These are phyloP conservation scores for Sebastes itinus DNA, from an alignment of 2,797 vertebrate species.

Conservation along the genomic window DNA sequence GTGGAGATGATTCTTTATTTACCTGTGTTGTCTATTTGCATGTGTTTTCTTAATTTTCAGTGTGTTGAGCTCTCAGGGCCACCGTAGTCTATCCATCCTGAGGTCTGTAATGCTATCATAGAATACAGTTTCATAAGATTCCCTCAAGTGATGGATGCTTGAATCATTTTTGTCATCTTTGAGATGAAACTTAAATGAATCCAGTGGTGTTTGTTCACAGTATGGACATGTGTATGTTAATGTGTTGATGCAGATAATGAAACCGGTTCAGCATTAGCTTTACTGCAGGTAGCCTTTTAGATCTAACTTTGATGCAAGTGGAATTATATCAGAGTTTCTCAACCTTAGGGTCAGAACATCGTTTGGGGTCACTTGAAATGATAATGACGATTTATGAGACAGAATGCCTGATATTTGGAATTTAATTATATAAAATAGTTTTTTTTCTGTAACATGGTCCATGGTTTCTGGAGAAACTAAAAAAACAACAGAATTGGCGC, in stretches of 20 bases:
- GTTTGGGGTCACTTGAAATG: no score
- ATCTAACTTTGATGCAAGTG: background rate
- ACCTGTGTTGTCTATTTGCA: background rate
- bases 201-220: constrained; percentile 13
- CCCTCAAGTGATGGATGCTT: background rate
- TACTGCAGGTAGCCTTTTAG: background rate
- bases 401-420: background rate
- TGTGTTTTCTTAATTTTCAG: background rate
- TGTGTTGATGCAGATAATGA: background rate
- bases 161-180: background rate
- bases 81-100: background rate
- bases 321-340: background rate
- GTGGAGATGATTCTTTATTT: background rate
- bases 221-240: constrained; percentile 39
- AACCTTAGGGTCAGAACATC: background rate
- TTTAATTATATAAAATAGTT: background rate
- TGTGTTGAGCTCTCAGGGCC: background rate
- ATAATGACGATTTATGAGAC: background rate
- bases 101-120: no score
- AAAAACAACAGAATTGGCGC: no score
- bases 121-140: background rate
- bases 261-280: background rate
- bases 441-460: background rate
- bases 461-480: background rate
- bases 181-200: constrained; percentile 17